A percentile compares a stretch with the other conserved stretches of the same genome.
Evolutionary conservation across 2,888 invertebrate genomes (phyloP).

Genomic region (Synergus gifuensis): DNA sequence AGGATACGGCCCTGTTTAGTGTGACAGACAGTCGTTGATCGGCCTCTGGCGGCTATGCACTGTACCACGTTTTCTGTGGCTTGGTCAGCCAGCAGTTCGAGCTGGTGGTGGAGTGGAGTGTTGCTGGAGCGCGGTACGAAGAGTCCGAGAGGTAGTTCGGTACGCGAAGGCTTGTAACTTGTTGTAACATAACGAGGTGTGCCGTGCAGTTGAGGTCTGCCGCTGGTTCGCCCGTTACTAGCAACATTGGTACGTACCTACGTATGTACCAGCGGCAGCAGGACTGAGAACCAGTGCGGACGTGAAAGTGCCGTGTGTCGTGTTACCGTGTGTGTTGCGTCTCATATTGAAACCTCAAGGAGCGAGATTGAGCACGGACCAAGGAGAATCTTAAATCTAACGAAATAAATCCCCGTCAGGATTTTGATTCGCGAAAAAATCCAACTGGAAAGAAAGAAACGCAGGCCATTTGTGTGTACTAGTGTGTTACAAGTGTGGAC

Average conservation of each 20-base stretch:
- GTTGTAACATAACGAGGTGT: constrained; percentile 52
- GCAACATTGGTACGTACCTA: constrained; percentile 50
- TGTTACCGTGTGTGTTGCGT: constrained; percentile 44
- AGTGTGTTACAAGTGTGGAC: constrained; percentile 23
- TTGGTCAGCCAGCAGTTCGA: constrained; percentile 50
- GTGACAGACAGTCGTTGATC: constrained; percentile 38
- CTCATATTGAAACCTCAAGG: constrained; percentile 29
- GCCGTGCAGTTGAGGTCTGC: constrained; percentile 49
- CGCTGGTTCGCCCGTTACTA: constrained; percentile 54
- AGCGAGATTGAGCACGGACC: constrained; percentile 9
- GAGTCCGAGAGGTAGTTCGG: constrained; percentile 47
- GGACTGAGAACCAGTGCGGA: constrained; percentile 58
- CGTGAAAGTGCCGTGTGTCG: constrained; percentile 58
- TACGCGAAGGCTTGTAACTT: constrained; percentile 48
- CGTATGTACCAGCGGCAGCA: constrained; percentile 48
- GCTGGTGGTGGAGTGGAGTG: constrained; percentile 42
- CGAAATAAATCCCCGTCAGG: constrained; percentile 10
- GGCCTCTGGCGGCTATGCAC: constrained; percentile 57
- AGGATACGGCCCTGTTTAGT: constrained; percentile 34
- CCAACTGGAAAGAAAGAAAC: neutral
- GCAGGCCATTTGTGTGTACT: constrained; percentile 15
- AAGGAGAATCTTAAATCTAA: neutral
- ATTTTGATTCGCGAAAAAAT: neutral
- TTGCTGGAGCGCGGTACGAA: constrained; percentile 47
- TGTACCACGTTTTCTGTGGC: constrained; percentile 53